Conservation (phyloP, 2,797 vertebrate genomes). For the Oreortyx pictus region DNA sequence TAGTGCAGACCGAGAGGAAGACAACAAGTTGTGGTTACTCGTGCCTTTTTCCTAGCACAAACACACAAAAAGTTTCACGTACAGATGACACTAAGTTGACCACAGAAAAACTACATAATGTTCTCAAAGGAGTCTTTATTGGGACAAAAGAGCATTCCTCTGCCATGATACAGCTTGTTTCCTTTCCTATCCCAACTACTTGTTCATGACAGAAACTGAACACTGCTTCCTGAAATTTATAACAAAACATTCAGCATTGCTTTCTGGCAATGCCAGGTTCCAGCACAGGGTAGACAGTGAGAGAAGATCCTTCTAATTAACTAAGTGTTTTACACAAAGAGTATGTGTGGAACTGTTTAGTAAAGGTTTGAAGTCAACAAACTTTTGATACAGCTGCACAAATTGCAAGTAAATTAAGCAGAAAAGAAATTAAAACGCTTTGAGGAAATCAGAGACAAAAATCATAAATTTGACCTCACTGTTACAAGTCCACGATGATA, state of each 20-base stretch:
- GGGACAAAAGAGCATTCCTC: neutral
- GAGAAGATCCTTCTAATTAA: neutral
- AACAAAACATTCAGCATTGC: neutral
- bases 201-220: neutral
- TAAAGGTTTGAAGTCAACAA: neutral
- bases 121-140: neutral
- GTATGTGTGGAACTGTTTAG: neutral
- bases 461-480: slow-evolving; percentile 49
- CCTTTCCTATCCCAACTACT: neutral
- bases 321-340: neutral
- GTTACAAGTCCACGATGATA: slow-evolving; percentile 44
- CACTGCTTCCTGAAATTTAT: neutral
- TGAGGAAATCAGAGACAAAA: slow-evolving; percentile 50
- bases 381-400: neutral
- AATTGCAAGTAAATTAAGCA: neutral
- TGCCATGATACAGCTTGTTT: neutral
- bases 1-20: slow-evolving; percentile 82
- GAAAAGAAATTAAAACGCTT: slow-evolving; percentile 38
- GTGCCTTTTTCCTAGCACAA: slow-evolving; percentile 90
- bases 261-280: neutral
- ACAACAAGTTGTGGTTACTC: slow-evolving; percentile 87
- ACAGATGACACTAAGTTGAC: neutral
- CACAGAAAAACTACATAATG: rapidly evolving
- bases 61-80: neutral
- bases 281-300: neutral